Base-by-base conservation (phyloP, 2,888 invertebrate genomes). In the Creontiades dilutus region DNA sequence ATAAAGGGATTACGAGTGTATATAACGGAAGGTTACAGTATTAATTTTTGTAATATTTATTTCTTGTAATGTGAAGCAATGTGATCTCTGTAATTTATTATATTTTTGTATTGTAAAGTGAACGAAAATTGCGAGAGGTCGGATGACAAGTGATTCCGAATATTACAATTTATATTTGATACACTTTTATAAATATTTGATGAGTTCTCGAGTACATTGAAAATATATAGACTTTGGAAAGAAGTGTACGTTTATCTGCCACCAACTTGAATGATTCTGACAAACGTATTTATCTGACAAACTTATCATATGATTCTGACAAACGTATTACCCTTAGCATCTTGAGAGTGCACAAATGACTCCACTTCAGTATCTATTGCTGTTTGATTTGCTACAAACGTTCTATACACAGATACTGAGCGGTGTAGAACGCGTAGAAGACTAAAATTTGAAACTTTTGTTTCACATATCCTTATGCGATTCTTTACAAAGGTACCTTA, bases 21-120 rank as follows among this genome's bases (percentile, higher is more conserved):
- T 13, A 46, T 52, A 82, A 52, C 19, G 23, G 46, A 52, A 52
- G 52, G 48, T 82, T 13, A 16, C 27, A 46, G 47, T 52, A 82
- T 27, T 52, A 23, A 19, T 52, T 11, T 3, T 0, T 2, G 47
- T 52, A 27, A 19, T 19, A 52, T 52, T 52, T 82, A 82, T 82
- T 82, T 82, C 7, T 82, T 19, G 13, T 52, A 7, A 23, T 4
- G 82, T n/a, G 52, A 82, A 23, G 23, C 46, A 52, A 76, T 88
- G 88, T 88, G 88, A 88, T 88, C 78, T 88, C 78, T 78, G 76
- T 88, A 88, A 86, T 78, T 88, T 88, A 85, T 85, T 85, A 88
- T 88, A 88, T 88, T 88, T 88, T 88, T 86, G 68, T 86, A 86
- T 16, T 82, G 82, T 52, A 52, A 48, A 52, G 27, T 82, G 55